A percentile compares a stretch with the other conserved stretches of the same genome.
phyloP scores from a whole-genome alignment of 2,888 invertebrate genomes.

The Acanthosepion esculentum region DNA sequence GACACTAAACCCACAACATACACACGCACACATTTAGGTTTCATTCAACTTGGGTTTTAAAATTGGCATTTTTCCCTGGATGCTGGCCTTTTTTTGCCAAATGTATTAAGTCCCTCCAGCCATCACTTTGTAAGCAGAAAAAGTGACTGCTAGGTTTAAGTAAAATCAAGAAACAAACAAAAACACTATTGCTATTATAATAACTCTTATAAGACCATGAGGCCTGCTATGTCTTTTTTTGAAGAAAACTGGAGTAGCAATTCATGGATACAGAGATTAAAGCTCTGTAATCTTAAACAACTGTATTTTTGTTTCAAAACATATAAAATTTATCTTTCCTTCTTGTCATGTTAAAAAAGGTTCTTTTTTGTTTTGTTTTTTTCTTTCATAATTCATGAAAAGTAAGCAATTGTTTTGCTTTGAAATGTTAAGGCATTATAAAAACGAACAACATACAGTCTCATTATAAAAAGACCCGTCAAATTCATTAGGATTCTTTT shows the following conservation, averaged over 20 bases:
- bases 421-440: neutral
- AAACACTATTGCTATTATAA: neutral
- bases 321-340: neutral
- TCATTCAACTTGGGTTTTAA: too few relatives aligned
- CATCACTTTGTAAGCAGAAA: too few relatives aligned
- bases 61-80: too few relatives aligned
- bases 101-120: too few relatives aligned
- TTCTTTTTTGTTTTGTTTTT: neutral
- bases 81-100: too few relatives aligned
- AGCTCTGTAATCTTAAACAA: neutral
- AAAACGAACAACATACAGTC: neutral
- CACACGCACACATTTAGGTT: too few relatives aligned
- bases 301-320: neutral
- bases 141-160: too few relatives aligned
- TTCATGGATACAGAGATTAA: neutral
- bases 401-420: neutral
- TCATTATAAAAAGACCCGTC: constrained; percentile 33
- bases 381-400: neutral
- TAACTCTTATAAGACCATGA: neutral
- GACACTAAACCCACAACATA: too few relatives aligned
- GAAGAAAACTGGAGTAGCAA: neutral
- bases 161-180: too few relatives aligned
- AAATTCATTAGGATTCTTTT: constrained; percentile 33
- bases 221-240: neutral
- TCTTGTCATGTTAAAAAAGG: neutral